Base-by-base conservation (phyloP, 2,888 invertebrate genomes). In the Macrosiphum euphorbiae region DNA sequence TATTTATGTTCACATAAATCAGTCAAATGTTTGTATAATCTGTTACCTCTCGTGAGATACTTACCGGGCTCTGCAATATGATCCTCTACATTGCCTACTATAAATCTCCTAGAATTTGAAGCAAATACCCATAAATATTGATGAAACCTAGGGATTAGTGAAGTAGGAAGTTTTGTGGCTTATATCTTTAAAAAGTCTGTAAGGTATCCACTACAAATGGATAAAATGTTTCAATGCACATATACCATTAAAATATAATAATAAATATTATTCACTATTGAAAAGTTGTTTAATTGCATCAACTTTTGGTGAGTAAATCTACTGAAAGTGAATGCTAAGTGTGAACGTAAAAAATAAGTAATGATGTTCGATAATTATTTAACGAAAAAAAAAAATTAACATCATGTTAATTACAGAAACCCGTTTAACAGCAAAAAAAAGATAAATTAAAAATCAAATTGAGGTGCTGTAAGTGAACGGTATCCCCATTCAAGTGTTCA, bases 21-120 rank as follows among this genome's bases (percentile, higher is more conserved):
- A 50, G 90, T 50, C 50, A 67, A 50, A 90, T 20, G 90, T 78
- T 90, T 78, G 11, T 90, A 90, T 67, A 67, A 78, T 90, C 67
- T 90, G 67, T 50, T 50, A 47, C 67, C 50, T 87, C 26, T 1
- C 35, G n/a, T 13, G 50, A 35, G 24, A 35, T 90, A 78, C 47
- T 67, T 61, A 89, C 41, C 90, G 20, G 24, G n/a, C n/a, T n/a
- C 44, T 47, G n/a, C 61, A 67, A 47, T 67, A 61, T n/a, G 47
- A 47, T 47, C 47, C 61, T 47, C 16, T 58, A 55, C 47, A 67
- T 67, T 35, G 16, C 16, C 67, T 35, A 58, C 41, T 24, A 50
- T 50, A 58, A 90, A 90, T 67, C 47, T 47, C 16, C 13, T 10
- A 47, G 8, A 13, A 47, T 20, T 24, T 61, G 10, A 13, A 44